Base-by-base conservation (phyloP, 2,113 vertebrate species). In the Varanus komodoensis region DNA sequence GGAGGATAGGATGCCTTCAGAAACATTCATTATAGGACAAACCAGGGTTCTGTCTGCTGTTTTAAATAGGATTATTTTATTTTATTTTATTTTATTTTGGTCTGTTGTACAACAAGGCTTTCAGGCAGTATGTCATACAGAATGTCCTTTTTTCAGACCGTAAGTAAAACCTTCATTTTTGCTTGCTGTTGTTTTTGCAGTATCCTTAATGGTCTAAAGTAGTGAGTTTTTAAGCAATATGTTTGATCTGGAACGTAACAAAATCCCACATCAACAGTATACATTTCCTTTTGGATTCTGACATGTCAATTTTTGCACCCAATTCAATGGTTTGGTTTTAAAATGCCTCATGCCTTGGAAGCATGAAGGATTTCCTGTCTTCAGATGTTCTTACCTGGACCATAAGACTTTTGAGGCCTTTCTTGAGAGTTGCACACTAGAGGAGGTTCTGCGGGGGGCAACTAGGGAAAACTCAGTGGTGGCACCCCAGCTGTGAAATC, bases 141-240 rank as follows among this genome's bases (percentile, higher is more conserved):
- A 3, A 3, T 19, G 68, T 6, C 34, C 44, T 0, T 6, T 0
- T 0, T 3, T 74, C 68, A 38, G 48, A 92, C 32, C 88, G 83
- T 84, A 92, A 86, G 88, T 78, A 83, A 84, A 93, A 17, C 9
- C 77, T 79, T 95, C 85, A 64, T 92, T 91, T 94, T 89, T 69
- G 1, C 29, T 54, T 91, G 87, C 52, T 29, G 23, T 38, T 73
- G 25, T 82, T 67, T 87, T 67, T 78, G 19, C 2, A 17, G n/a
- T 87, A 80, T 48, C 74, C 68, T 89, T 50, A 92, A 93, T 77
- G 57, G 11, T 91, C n/a, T 77, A 74, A 87, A 78, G 86, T 86
- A 89, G 88, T 32, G 34, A 67, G 87, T 27, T 92, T 93, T 19
- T 92, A 25, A 82, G 9, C 17, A 44, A 17, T 90, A 80, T 68